Evolutionary conservation across 2,797 vertebrate species (phyloP), one percentile per base, ranked within the genome.

Genomic region (Hozukius guyotensis): DNA sequence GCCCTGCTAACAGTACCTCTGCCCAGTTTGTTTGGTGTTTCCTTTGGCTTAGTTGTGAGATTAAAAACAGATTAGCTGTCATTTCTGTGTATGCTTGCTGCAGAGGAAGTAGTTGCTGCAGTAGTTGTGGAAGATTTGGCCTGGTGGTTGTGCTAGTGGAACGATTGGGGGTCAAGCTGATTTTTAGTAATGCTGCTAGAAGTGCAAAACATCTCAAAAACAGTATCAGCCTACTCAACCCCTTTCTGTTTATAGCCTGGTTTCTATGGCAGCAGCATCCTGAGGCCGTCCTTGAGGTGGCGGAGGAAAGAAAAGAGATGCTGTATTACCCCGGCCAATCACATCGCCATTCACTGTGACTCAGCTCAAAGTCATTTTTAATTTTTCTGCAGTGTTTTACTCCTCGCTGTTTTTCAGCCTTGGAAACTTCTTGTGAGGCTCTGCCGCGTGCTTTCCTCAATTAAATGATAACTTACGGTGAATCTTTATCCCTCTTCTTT

Each of bases 181-280:
- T 38, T 18, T 63, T 67, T 1, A n/a, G 34, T 14, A 72, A 66
- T 60, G 8, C 38, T 27, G 31, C 34, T 68, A 29, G 18, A 13
- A 67, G 46, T 31, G 36, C 32, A 61, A 29, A 53, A 27, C 61
- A 42, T 24, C 52, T 60, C 14, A 0, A n/a, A 63, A 63, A 38
- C 13, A 25, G 9, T 25, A 52, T 80, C 24, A 77, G 42, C 46
- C 27, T 57, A 2, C 42, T 67, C 65, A 60, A 69, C 53, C 66
- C 31, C 9, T 68, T 57, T 75, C 67, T 82, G 72, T 84, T 87
- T 84, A 75, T 66, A 80, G 38, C 61, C 36, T 77, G 64, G 86
- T 88, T 80, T 79, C 82, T 78, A 77, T 86, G 79, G 82, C 82
- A 85, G 83, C 81, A 34, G 42, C 72, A 78, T 79, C 65, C 70